Evolutionary conservation across 1,140 invertebrate species (phyloP).

Genomic region (Dendroctonus valens): DNA sequence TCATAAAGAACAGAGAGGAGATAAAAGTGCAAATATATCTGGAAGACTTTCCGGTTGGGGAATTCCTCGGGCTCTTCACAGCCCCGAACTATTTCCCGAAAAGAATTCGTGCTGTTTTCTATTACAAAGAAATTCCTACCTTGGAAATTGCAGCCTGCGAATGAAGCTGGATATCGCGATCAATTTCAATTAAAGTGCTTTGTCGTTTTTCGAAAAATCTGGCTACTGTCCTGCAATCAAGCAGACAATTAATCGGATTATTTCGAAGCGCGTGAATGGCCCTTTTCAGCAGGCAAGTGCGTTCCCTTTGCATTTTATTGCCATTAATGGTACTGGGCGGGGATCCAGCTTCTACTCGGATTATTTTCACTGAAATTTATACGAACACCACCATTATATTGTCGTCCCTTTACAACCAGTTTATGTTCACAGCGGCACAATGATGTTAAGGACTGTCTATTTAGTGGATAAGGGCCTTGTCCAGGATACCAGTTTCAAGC

Average conservation of each 20-base stretch:
- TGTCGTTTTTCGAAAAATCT: no score
- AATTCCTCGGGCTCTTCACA: conserved; percentile 1
- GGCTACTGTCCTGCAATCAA: no score
- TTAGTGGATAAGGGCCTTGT: no score
- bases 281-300: no score
- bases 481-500: no score
- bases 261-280: no score
- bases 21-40: conserved; percentile 20
- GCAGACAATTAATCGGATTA: no score
- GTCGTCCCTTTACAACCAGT: neutral
- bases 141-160: no score
- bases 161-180: no score
- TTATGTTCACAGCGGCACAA: neutral
- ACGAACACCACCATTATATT: neutral
- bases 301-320: conserved; percentile 4
- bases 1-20: conserved; percentile 16
- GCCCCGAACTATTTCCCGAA: conserved; percentile 10
- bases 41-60: conserved; percentile 5
- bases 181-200: no score
- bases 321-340: neutral
- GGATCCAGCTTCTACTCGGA: neutral
- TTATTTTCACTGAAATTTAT: conserved; percentile 3
- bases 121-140: neutral
- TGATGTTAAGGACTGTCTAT: no score
- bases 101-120: conserved; percentile 7